These are phyloP conservation scores for Tipula lateralis DNA, from an alignment of 2,888 invertebrate species.

Conservation along the genomic window DNA sequence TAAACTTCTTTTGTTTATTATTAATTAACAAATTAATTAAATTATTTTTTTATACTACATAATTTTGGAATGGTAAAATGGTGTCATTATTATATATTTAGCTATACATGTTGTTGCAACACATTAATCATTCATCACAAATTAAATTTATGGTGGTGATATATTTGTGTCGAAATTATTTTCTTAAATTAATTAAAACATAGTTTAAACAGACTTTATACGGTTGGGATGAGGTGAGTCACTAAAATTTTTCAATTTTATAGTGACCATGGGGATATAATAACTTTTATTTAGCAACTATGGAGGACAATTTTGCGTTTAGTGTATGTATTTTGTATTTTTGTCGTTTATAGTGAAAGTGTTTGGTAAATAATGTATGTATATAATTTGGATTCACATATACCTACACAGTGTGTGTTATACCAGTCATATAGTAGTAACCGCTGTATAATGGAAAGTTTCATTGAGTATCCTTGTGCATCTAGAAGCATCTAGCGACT, in stretches of 20 bases:
- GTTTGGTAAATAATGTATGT: not conserved
- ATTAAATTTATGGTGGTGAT: not conserved
- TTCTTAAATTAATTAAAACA: not conserved
- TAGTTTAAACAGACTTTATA: not conserved
- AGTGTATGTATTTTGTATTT: not conserved
- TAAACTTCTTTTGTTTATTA: not conserved
- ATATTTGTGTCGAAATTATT: not conserved
- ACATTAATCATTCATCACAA: constrained; percentile 11
- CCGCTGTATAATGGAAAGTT: too few species aligned
- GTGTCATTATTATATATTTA: not conserved
- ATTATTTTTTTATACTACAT: not conserved
- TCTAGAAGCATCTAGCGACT: too few species aligned
- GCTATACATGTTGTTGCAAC: not conserved
- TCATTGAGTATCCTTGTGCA: too few species aligned
- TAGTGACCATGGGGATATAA: not conserved
- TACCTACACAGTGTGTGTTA: not conserved
- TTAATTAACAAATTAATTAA: not conserved
- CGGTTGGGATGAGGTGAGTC: constrained; percentile 11
- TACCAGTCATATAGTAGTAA: too few species aligned
- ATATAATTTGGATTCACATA: too few species aligned
- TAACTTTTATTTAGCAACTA: not conserved
- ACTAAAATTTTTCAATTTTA: not conserved
- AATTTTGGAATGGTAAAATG: not conserved
- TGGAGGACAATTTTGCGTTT: not conserved
- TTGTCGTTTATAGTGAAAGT: not conserved